Base-by-base conservation (phyloP, 2,797 vertebrate species). In the Chlorospingus semifuscus region DNA sequence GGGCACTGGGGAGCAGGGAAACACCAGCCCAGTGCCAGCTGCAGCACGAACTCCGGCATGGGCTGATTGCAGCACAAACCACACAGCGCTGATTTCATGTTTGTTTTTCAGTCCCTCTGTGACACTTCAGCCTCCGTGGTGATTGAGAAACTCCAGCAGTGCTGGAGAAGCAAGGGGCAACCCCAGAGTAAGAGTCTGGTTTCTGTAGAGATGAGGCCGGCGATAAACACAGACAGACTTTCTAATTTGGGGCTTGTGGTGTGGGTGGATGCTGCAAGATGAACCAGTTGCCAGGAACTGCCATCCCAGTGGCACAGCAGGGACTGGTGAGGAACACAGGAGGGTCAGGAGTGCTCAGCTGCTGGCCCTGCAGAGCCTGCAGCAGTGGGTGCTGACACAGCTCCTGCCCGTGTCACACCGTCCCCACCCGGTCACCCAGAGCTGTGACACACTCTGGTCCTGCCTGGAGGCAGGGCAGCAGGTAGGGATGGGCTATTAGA, bases 11-110 rank as follows among this genome's bases (percentile, higher is more conserved):
- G 8, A 1, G n/a, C 83, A 1, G 8, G 59, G 61, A 8, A 65
- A 11, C 55, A 4, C 16, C n/a, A 18, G 29, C 60, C n/a, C 14
- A 0, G 2, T 55, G 56, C 69, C 74, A 6, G 20, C 9, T 3
- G 32, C 1, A 0, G 41, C 2, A 1, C 0, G 10, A 63, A 27
- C 52, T 12, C 11, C 39, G 24, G 39, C 65, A 0, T 0, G 18
- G 74, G 37, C 16, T 2, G 12, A 46, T n/a, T 34, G 57, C 66
- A 9, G 86, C 46, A 30, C 34, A 19, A 57, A 12, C 30, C 57
- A 32, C 16, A 2, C 14, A 71, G 6, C 0, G 2, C 64, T 55
- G 52, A 22, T 50, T 10, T 24, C 19, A 5, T 12, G 39, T 42
- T 80, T 74, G 86, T 24, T 71, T 81, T 64, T 13, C 55, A 15